Evolutionary conservation across 2,113 vertebrate genomes (phyloP), one percentile per base, ranked within the genome.

Genomic region (Hystrix cristata): DNA sequence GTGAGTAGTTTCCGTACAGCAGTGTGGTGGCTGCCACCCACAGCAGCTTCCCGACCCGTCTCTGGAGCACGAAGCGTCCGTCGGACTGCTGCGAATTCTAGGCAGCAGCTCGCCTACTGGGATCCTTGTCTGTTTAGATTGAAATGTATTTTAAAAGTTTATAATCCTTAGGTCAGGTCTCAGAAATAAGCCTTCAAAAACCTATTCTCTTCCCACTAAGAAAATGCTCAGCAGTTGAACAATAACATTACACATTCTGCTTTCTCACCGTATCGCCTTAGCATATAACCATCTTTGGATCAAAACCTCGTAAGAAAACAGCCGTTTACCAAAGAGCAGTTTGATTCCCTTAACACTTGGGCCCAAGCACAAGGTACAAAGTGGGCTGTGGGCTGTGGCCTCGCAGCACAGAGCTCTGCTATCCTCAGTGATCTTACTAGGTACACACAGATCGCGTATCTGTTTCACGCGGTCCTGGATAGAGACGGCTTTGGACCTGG

Each of bases 261-360:
- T 86, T 85, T 89, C 78, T 95, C 89, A 38, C 38, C 38, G 38
- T 38, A 38, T 38, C 2, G 38, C 38, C 38, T 38, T 38, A 38
- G 38, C 38, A 38, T 38, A 38, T 38, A 96, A 51, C 7, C 38
- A 82, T 92, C 46, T 95, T 74, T 65, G 60, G 51, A 88, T 34
- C 11, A 94, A 92, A 92, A 90, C 84, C 25, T 29, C n/a, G 5
- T 74, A 92, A 87, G 53, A 94, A 94, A 95, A 85, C 23, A 5
- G 46, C 65, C 87, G 88, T 55, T 80, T 96, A 81, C 27, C 67
- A 96, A 95, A 90, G 83, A 57, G 23, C 78, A 80, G 79, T 60
- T 81, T 87, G 48, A 34, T 91, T 94, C 16, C 21, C 72, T 87
- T 31, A 87, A 87, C 21, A 53, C 34, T 64, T 53, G 94, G 53